phyloP scores from a whole-genome alignment of 1,140 invertebrate genomes.

The Heliothis subflexa region DNA sequence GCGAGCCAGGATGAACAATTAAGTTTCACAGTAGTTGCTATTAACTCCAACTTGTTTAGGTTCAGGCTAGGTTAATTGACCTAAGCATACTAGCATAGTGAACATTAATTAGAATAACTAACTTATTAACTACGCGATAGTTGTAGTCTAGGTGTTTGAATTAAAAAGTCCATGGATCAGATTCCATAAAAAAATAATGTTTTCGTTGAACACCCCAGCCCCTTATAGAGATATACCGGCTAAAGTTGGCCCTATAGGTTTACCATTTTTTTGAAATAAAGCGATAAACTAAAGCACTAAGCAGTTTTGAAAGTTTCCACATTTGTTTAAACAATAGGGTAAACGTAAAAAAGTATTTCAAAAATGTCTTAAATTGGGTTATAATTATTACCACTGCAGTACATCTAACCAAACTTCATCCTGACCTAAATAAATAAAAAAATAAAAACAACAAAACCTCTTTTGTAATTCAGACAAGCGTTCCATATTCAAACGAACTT shows the following conservation, averaged over 20 bases:
- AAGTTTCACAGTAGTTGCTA: neutral
- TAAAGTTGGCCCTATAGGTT: no score
- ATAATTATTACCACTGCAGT: neutral
- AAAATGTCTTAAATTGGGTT: neutral
- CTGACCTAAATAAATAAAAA: conserved; percentile 16
- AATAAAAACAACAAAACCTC: conserved; percentile 3
- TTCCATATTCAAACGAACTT: conserved; percentile 39
- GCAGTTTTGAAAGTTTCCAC: no score
- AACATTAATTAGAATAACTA: conserved; percentile 3
- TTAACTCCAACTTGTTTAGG: neutral
- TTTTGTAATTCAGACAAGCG: neutral
- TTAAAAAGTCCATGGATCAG: no score
- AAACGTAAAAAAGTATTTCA: no score
- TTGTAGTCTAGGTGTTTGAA: no score
- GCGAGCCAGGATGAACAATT: neutral
- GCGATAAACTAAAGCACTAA: no score
- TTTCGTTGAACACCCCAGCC: no score
- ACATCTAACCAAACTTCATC: neutral
- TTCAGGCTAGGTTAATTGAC: neutral
- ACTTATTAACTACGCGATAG: neutral
- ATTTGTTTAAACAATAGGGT: no score
- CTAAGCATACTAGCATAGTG: neutral
- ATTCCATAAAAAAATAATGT: no score
- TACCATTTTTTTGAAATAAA: no score
- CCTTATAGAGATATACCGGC: no score